Conservation (phyloP, 2,888 invertebrate genomes). For the Ormyrus labotus region DNA sequence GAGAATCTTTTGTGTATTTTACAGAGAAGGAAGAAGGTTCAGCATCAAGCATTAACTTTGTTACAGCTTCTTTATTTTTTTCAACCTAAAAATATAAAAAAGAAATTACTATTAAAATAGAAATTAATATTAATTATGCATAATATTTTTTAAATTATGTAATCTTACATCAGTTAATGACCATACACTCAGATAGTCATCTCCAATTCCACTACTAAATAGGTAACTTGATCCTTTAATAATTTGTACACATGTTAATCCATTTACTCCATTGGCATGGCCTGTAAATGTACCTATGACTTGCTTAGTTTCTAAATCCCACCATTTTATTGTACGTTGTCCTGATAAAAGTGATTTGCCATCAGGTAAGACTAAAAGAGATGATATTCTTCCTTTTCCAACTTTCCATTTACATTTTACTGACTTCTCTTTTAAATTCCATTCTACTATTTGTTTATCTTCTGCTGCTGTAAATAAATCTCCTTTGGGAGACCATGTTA, state of each 20-base stretch:
- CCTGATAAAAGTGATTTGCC: slow-evolving; percentile 70
- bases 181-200: slow-evolving; percentile 77
- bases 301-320: slow-evolving; percentile 80
- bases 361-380: slow-evolving; percentile 71
- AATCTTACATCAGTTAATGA: slow-evolving; percentile 72
- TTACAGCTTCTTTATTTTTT: slow-evolving; percentile 77
- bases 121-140: too few relatives aligned
- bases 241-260: slow-evolving; percentile 73
- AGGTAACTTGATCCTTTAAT: slow-evolving; percentile 72
- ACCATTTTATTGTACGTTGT: slow-evolving; percentile 78
- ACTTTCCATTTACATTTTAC: slow-evolving; percentile 81
- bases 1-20: slow-evolving; percentile 76
- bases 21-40: slow-evolving; percentile 79
- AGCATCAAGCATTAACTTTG: slow-evolving; percentile 84
- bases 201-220: slow-evolving; percentile 76
- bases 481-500: slow-evolving; percentile 77
- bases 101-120: slow-evolving; percentile 8
- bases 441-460: slow-evolving; percentile 78
- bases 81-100: slow-evolving; percentile 65
- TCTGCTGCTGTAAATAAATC: slow-evolving; percentile 79
- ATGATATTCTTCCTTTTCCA: slow-evolving; percentile 78
- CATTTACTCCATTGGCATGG: slow-evolving; percentile 79
- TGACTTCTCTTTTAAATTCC: slow-evolving; percentile 75
- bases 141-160: too few relatives aligned
- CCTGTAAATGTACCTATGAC: slow-evolving; percentile 81